Percentiles rank a stretch among this genome's conserved stretches.
Conservation (phyloP, 2,888 invertebrate genomes). For the Mesorhabditis sp. region DNA sequence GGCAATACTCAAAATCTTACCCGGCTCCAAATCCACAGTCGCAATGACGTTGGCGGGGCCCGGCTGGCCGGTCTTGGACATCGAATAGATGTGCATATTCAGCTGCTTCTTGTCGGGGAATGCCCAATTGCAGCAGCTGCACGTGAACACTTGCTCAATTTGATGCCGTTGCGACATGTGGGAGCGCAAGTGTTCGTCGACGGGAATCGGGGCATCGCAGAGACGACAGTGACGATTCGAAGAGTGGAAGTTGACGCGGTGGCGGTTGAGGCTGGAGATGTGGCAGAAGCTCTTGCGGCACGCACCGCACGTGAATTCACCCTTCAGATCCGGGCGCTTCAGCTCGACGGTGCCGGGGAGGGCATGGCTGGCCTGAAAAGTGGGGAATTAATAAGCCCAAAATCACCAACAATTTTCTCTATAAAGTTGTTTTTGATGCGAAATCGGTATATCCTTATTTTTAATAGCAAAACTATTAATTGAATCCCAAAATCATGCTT, state of each 20-base stretch:
- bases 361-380: too few species aligned
- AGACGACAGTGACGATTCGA: neutral
- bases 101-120: conserved; percentile 8
- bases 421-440: too few species aligned
- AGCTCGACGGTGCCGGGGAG: neutral
- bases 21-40: neutral
- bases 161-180: conserved; percentile 9
- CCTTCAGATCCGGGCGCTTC: neutral
- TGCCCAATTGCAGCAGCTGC: conserved; percentile 11
- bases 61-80: neutral
- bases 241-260: neutral
- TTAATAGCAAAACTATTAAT: too few species aligned
- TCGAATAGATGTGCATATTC: neutral
- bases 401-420: too few species aligned
- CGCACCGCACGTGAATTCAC: conserved; percentile 3
- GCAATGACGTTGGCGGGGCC: neutral
- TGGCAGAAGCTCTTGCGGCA: neutral
- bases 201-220: neutral
- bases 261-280: conserved; percentile 8
- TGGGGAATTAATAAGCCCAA: too few species aligned
- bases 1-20: neutral
- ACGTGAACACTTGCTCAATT: neutral
- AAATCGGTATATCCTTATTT: too few species aligned
- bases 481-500: too few species aligned
- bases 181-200: neutral